Conservation (phyloP, 2,888 invertebrate species). For the Watsonalla cultraria region DNA sequence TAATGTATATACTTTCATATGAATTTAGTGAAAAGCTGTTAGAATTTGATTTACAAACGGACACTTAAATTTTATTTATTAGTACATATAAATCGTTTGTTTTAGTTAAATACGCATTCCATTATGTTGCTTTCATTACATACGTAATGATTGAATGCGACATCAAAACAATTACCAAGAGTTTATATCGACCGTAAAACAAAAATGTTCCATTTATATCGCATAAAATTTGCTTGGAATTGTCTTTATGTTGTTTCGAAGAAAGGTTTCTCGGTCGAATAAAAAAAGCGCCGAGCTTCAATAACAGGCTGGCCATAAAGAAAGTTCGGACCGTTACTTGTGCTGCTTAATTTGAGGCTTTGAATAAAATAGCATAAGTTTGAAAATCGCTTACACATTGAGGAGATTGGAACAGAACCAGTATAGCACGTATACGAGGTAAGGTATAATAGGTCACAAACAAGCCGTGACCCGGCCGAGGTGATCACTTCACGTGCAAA, state of each 20-base stretch:
- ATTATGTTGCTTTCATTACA: too few relatives aligned
- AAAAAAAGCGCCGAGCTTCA: conserved; percentile 28
- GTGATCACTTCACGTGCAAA: conserved; percentile 42
- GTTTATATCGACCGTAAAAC: background rate
- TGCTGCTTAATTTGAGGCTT: conserved; percentile 28
- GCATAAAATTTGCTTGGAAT: conserved; percentile 9
- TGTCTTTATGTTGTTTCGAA: conserved; percentile 18
- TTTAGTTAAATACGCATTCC: too few relatives aligned
- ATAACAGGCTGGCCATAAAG: conserved; percentile 40
- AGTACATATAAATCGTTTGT: too few relatives aligned
- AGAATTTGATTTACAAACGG: too few relatives aligned
- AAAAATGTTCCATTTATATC: background rate
- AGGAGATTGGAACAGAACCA: conserved; percentile 50
- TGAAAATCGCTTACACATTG: conserved; percentile 26
- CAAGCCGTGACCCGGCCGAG: conserved; percentile 55
- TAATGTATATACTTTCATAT: too few relatives aligned
- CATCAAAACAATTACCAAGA: background rate
- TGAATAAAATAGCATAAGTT: conserved; percentile 24
- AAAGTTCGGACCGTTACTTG: conserved; percentile 33
- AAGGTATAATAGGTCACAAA: conserved; percentile 57
- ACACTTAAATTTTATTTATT: too few relatives aligned
- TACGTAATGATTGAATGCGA: background rate
- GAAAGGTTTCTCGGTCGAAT: conserved; percentile 26
- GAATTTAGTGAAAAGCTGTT: too few relatives aligned
- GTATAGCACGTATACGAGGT: conserved; percentile 62